Base-by-base conservation (phyloP, 2,797 vertebrate genomes). In the Hyperoplus immaculatus region DNA sequence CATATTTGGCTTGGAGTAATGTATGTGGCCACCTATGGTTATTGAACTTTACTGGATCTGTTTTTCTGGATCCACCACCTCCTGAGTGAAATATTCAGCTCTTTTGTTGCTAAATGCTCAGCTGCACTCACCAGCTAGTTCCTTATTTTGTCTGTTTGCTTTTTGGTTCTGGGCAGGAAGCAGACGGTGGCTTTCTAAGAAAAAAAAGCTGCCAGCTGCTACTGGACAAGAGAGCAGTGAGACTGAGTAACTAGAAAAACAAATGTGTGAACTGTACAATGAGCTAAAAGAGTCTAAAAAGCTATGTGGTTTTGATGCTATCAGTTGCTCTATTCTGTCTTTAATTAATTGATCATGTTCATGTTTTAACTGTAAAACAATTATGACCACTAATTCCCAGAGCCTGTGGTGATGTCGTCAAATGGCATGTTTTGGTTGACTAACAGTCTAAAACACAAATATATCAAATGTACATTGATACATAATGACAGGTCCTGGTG, bases 51-150 rank as follows among this genome's bases (percentile, higher is more conserved):
- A 29, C 29, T 29, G 29, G 29, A 29, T 29, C 29, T 29, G 57
- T 12, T 57, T 67, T 76, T 67, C 51, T 53, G 65, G 63, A 45
- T 74, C 42, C 59, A 57, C 43, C 49, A 47, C 8, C 50, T 76
- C 21, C 45, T 46, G 21, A 5, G 43, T 49, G 36, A 45, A 63
- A 72, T 53, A 18, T n/a, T 41, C 2, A 1, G 3, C 46, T 59
- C 12, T 63, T 47, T 56, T n/a, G 18, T 42, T 36, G 6, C 29
- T 54, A 65, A 82, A 62, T 43, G 9, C 58, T 60, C 13, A 41
- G 5, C 21, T 18, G 36, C 38, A 38, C 47, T 70, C 38, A 39
- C 47, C 54, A 64, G 21, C 43, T 64, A 12, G 61, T 38, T 51
- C 14, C 9, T 68, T 4, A 21, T 29, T 21, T 14, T 42, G 64